Evolutionary conservation across 2,888 invertebrate genomes (phyloP).

Genomic region (Synergus umbraculus): DNA sequence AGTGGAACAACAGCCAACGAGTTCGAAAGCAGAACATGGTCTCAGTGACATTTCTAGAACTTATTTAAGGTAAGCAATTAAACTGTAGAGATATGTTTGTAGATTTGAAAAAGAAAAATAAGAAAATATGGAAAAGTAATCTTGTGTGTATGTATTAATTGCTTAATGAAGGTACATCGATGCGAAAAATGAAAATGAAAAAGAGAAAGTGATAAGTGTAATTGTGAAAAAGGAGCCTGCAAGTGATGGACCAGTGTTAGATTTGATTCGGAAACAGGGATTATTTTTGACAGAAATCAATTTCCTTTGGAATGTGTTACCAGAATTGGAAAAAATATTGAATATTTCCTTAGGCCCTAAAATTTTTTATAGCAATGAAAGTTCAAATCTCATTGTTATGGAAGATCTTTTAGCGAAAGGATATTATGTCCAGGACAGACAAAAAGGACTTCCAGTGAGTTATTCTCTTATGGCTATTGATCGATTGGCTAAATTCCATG

Average conservation of each 20-base stretch:
- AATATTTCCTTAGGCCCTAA: background rate
- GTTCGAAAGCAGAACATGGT: constrained; percentile 31
- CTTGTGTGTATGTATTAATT: background rate
- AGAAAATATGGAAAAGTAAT: too few species aligned
- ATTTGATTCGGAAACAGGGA: constrained; percentile 17
- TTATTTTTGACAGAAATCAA: constrained; percentile 3
- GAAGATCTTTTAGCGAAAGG: constrained; percentile 14
- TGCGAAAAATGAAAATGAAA: background rate
- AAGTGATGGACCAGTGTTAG: background rate
- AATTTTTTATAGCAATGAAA: constrained; percentile 19
- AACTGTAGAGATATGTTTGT: background rate
- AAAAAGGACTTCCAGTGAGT: constrained; percentile 15
- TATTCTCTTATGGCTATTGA: constrained; percentile 20
- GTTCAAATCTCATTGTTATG: background rate
- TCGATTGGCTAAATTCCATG: constrained; percentile 54
- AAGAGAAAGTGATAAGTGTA: background rate
- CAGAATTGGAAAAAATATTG: constrained; percentile 8
- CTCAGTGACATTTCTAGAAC: constrained; percentile 15
- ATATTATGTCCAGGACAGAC: background rate
- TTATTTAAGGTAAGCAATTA: constrained; percentile 1
- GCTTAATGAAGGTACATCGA: background rate
- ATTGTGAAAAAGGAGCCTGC: constrained; percentile 21
- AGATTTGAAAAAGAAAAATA: background rate
- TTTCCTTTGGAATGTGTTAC: constrained; percentile 10
- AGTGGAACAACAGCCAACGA: background rate